Conservation (phyloP, 2,113 vertebrate genomes). For the Pogonocichla stellata region DNA sequence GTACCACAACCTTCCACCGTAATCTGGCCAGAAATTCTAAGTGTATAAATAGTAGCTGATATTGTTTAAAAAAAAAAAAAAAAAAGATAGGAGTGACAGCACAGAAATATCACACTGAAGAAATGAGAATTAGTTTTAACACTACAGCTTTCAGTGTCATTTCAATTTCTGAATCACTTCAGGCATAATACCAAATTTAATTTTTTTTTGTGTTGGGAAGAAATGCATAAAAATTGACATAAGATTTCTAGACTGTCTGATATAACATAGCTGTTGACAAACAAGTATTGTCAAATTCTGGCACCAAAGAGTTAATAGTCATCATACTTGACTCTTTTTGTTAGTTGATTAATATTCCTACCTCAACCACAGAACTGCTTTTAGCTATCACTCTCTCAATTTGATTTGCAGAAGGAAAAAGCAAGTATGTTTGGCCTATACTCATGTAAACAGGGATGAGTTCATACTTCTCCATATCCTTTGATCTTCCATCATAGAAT, state of each 20-base stretch:
- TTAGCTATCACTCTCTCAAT: background rate
- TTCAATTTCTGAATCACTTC: conserved; percentile 53
- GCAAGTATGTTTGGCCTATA: background rate
- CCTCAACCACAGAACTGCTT: background rate
- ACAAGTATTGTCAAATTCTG: background rate
- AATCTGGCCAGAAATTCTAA: conserved; percentile 77
- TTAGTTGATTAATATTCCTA: background rate
- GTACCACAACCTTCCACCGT: conserved; percentile 76
- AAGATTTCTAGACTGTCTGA: background rate
- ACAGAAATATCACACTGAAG: conserved; percentile 35
- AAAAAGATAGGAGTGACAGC: conserved; percentile 6
- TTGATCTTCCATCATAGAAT: background rate
- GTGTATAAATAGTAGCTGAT: conserved; percentile 76
- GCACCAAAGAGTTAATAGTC: background rate
- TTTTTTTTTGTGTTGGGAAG: conserved; percentile 21
- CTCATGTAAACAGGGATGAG: background rate
- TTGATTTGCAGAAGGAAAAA: background rate
- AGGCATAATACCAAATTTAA: conserved; percentile 24
- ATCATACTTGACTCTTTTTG: background rate
- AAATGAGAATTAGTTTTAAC: conserved; percentile 37
- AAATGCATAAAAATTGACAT: background rate
- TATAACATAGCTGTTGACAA: background rate
- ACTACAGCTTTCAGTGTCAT: background rate
- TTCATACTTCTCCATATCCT: background rate
- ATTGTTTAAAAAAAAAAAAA: conserved; percentile 28